Conservation (phyloP, 2,113 vertebrate species). For the Alethe diademata region DNA sequence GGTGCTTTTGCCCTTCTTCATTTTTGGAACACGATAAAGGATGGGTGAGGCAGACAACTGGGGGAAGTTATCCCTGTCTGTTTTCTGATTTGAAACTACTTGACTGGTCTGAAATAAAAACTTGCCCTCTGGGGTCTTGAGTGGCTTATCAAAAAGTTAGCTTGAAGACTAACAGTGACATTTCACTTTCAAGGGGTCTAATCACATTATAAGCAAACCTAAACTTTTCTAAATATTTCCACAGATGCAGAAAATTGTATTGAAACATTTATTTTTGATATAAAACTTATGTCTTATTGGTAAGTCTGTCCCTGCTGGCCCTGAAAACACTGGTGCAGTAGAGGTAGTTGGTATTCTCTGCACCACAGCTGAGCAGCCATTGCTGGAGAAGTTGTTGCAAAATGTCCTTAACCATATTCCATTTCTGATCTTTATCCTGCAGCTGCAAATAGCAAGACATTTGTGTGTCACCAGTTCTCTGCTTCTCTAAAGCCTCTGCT, state of each 20-base stretch:
- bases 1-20: neutral
- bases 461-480: neutral
- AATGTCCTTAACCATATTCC: neutral
- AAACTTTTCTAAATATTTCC: neutral
- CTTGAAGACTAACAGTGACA: neutral
- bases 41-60: neutral
- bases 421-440: neutral
- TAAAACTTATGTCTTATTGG: neutral
- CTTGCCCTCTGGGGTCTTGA: neutral
- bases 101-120: neutral
- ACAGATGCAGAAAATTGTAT: neutral
- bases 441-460: neutral
- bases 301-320: neutral
- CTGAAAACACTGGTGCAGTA: neutral
- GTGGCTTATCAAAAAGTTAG: neutral
- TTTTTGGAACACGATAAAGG: neutral
- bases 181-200: neutral
- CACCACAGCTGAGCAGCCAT: neutral
- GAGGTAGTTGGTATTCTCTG: neutral
- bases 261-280: neutral
- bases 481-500: neutral
- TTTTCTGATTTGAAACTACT: neutral
- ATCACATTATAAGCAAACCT: neutral
- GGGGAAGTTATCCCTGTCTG: neutral
- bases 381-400: neutral